Evolutionary conservation across 1,140 invertebrate genomes (phyloP), one percentile per base, ranked within the genome.

Genomic region (Dendroctonus ponderosae): DNA sequence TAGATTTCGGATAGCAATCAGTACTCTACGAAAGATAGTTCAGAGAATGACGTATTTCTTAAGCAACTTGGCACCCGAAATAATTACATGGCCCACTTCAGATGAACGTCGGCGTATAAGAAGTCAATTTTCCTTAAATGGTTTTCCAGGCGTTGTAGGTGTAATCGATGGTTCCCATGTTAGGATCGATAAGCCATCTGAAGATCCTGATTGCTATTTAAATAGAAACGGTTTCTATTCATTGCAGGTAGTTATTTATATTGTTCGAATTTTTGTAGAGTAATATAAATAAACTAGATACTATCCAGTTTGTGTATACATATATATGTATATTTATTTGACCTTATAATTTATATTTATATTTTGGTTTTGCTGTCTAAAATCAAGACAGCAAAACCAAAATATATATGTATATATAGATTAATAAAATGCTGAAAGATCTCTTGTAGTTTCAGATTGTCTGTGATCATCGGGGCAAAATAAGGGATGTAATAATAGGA

Each of bases 81-180:
- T 74, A 54, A 74, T 76, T 40, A 62, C 37, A 60, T 77, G 68
- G 69, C 75, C 74, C 63, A 68, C 62, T 44, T 8, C 67, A 52
- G 61, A 63, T 51, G 72, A 77, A 66, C 71, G 63, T 66, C n/a
- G 60, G 41, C 40, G 50, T 58, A 75, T 68, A 44, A 67, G 70
- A 56, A 40, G 39, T 11, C 64, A 73, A 70, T 75, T 74, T 66
- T 15, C 48, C 12, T 9, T 52, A 46, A 73, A 68, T 60, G 67
- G 56, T 7, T 73, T 77, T 70, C 71, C 70, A 2, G 69, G 62
- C 11, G 73, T 75, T 14, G 63, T 76, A 49, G 75, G 73, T 41
- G 62, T 61, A 5, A 64, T 76, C 8, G 74, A 76, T 73, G 73
- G 74, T 6, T 70, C 71, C 9, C 72, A 74, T 51, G 72, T 77